A percentile compares a stretch with the other conserved stretches of the same genome.
phyloP scores from a whole-genome alignment of 2,888 invertebrate species.

The Acleris sparsana region DNA sequence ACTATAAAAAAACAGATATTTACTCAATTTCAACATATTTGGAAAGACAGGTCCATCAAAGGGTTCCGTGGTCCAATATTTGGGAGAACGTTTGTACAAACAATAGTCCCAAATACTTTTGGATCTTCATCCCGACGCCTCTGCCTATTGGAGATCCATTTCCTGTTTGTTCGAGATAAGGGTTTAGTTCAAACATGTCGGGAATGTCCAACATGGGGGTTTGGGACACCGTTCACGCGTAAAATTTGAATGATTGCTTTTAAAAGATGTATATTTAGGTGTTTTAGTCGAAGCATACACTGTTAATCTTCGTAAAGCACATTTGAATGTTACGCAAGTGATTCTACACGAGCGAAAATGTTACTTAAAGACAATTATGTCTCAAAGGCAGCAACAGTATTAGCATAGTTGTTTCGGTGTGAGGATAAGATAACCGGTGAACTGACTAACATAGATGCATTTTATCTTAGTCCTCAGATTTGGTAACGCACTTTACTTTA shows the following conservation, averaged over 20 bases:
- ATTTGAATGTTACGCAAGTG: no score
- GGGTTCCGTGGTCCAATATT: conserved; percentile 55
- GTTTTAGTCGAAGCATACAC: no score
- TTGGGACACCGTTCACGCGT: conserved; percentile 36
- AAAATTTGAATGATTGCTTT: conserved; percentile 14
- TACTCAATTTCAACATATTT: conserved; percentile 47
- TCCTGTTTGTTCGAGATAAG: conserved; percentile 65
- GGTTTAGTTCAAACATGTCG: conserved; percentile 55
- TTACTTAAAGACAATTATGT: no score
- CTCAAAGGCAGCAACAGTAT: no score
- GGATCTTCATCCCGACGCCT: conserved; percentile 39
- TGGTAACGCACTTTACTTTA: no score
- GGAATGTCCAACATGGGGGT: conserved; percentile 52
- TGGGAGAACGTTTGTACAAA: conserved; percentile 55
- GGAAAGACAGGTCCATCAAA: conserved; percentile 54
- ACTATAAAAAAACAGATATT: conserved; percentile 39
- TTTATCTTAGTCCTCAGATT: no score
- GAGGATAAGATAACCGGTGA: no score
- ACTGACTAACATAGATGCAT: no score
- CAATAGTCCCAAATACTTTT: conserved; percentile 46
- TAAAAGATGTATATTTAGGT: neutral
- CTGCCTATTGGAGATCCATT: conserved; percentile 52
- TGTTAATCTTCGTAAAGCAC: no score
- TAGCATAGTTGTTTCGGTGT: no score
- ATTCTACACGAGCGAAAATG: no score